Conservation (phyloP, 2,888 invertebrate genomes). For the Cylloceria caligata region DNA sequence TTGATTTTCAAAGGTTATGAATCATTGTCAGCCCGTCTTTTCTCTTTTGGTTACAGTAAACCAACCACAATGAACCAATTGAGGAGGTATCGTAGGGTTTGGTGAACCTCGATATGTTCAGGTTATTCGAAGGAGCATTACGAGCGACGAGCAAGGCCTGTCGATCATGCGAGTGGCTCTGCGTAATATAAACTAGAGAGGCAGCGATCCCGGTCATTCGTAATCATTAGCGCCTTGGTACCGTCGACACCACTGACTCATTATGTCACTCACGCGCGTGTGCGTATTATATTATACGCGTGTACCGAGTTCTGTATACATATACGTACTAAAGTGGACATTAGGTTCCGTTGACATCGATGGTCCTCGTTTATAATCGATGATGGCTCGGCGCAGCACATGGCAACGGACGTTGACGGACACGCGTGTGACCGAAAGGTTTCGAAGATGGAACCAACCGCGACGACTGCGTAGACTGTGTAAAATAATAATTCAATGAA, state of each 20-base stretch:
- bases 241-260: conserved; percentile 78
- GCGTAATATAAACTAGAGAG: conserved; percentile 44
- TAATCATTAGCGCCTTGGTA: conserved; percentile 80
- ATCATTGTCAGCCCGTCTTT: background rate
- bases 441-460: background rate
- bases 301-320: conserved; percentile 25
- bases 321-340: conserved; percentile 27
- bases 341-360: conserved; percentile 19
- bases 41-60: background rate
- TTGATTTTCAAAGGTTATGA: conserved; percentile 5
- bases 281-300: conserved; percentile 48
- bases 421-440: conserved; percentile 31
- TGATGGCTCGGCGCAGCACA: conserved; percentile 10
- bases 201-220: conserved; percentile 74
- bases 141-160: conserved; percentile 16
- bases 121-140: conserved; percentile 26
- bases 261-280: conserved; percentile 77
- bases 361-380: conserved; percentile 56
- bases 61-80: conserved; percentile 3
- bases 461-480: background rate
- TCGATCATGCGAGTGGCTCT: conserved; percentile 14
- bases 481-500: background rate
- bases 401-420: background rate
- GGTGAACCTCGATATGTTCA: conserved; percentile 14
- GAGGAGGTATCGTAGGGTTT: background rate